phyloP scores from a whole-genome alignment of 2,113 vertebrate genomes.

The Orientallactaga bullata region DNA sequence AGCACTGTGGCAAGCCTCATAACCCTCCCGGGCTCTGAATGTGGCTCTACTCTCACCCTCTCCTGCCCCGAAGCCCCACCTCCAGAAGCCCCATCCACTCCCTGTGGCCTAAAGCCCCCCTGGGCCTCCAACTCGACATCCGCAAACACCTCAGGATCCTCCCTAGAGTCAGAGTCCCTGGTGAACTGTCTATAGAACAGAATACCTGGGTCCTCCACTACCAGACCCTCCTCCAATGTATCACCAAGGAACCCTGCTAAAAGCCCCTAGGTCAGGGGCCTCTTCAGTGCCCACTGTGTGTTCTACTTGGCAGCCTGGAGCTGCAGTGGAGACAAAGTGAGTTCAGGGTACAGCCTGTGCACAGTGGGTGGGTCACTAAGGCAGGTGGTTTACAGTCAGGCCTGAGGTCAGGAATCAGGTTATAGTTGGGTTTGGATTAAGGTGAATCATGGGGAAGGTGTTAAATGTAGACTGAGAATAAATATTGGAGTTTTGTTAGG shows the following conservation, averaged over 20 bases:
- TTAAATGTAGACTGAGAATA: not conserved
- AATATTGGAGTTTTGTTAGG: not conserved
- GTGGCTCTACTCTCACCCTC: fast-evolving
- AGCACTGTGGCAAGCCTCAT: no score
- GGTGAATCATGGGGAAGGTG: not conserved
- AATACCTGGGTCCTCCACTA: not conserved
- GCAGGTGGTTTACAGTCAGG: not conserved
- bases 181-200: not conserved
- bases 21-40: not conserved
- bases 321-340: fast-evolving
- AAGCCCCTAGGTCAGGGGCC: not conserved
- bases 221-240: not conserved
- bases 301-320: not conserved
- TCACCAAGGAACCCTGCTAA: not conserved
- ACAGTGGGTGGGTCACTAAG: fast-evolving
- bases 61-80: no score
- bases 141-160: not conserved
- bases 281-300: not conserved
- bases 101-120: not conserved
- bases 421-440: not conserved
- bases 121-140: not conserved
- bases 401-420: no score
- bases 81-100: no score
- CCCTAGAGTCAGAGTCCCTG: not conserved
- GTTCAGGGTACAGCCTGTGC: fast-evolving